Base-by-base conservation (phyloP, 37 sponge, comb jelly and placozoan genomes). In the Cladorhizidae sp. region DNA sequence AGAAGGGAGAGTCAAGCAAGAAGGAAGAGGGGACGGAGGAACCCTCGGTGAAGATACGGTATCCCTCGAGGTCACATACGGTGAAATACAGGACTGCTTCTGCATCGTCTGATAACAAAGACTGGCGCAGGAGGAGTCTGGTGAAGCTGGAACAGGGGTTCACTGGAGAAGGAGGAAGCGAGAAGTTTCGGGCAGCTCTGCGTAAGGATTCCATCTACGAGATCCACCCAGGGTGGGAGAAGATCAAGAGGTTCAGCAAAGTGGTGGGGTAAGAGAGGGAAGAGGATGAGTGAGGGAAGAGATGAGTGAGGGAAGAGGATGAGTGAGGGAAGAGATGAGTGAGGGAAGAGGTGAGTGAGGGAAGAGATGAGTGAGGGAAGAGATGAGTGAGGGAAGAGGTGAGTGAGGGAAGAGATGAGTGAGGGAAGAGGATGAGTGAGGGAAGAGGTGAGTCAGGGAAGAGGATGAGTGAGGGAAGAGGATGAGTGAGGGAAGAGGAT, bases 221-320 rank as follows among this genome's bases (percentile, higher is more conserved):
- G 82, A 28, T 73, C 32, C 94, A 93, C 63, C 94, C 94, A 20
- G 94, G 94, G 32, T 93, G 94, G 94, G 70, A 90, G 41, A 87
- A 79, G 36, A 69, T 93, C 35, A 36, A 85, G 41, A 78, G 56
- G 54, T 67, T 86, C 5, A 71, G 75, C 26, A 58, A 59, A 21
- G 81, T 90, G 18, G 73, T 93, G 32, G 91, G 87, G 91, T 83
- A 35, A 82, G 87, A 78, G 15, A 51, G 88, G n/a, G n/a, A n/a
- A n/a, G n/a, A n/a, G n/a, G n/a, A n/a, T n/a, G n/a, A n/a, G n/a
- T n/a, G n/a, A n/a, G n/a, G n/a, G n/a, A n/a, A n/a, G n/a, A n/a
- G n/a, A n/a, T n/a, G n/a, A n/a, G n/a, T n/a, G n/a, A n/a, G n/a
- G n/a, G n/a, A n/a, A n/a, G n/a, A n/a, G n/a, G n/a, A n/a, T n/a